Percentiles rank a stretch among this genome's conserved stretches.
phyloP scores from a whole-genome alignment of 2,113 vertebrate genomes.

The Ondatra zibethicus region DNA sequence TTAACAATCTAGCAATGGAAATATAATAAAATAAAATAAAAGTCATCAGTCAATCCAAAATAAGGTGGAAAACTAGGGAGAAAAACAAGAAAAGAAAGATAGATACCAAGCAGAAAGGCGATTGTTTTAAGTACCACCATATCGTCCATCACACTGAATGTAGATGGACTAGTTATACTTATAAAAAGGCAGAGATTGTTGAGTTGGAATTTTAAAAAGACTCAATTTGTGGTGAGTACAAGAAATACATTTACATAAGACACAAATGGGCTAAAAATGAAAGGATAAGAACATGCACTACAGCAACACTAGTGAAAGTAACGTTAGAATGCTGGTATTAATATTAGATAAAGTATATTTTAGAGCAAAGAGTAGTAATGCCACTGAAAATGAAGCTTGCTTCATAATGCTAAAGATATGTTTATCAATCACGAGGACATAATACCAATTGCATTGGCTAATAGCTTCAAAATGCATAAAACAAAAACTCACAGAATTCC shows the following conservation, averaged over 20 bases:
- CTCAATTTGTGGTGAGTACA: neutral
- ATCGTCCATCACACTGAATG: neutral
- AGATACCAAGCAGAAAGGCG: neutral
- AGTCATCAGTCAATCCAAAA: neutral
- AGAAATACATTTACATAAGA: neutral
- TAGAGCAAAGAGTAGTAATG: conserved; percentile 18
- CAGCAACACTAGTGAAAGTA: neutral
- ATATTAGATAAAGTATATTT: neutral
- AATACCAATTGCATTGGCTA: neutral
- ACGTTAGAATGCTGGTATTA: neutral
- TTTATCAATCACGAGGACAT: neutral
- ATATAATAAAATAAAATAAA: conserved; percentile 12
- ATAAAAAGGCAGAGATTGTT: conserved; percentile 49
- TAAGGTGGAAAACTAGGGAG: neutral
- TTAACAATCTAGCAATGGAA: neutral
- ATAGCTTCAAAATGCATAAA: conserved; percentile 47
- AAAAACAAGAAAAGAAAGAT: conserved; percentile 8
- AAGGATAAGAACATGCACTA: neutral
- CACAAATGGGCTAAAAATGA: neutral
- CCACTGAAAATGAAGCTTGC: neutral
- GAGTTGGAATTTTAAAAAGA: neutral
- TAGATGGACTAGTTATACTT: neutral
- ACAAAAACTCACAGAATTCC: neutral
- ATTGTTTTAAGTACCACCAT: conserved; percentile 12
- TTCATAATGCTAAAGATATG: neutral